A percentile compares a stretch with the other conserved stretches of the same genome.
Evolutionary conservation across 2,797 vertebrate genomes (phyloP).

Genomic region (Siniperca undulata): DNA sequence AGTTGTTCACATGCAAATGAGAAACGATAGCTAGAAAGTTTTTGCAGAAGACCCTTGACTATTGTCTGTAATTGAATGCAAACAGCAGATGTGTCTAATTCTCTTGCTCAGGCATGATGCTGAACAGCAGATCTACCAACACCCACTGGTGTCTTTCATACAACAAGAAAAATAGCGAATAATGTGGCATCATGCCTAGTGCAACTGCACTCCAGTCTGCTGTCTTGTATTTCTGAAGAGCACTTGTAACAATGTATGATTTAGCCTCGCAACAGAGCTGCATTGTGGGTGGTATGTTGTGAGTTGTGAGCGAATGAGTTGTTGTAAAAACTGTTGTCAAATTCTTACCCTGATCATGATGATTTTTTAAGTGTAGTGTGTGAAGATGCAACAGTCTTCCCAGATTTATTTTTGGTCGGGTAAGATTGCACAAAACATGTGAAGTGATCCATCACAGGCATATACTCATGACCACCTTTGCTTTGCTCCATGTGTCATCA

Average conservation of each 20-base stretch:
- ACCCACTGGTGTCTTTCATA: neutral
- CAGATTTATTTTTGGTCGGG: slow-evolving; percentile 10
- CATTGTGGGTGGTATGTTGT: slow-evolving; percentile 19
- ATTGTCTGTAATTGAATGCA: neutral
- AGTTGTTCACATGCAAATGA: too few species aligned
- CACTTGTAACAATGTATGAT: neutral
- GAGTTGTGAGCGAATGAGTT: neutral
- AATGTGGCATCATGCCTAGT: neutral
- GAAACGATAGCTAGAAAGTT: neutral
- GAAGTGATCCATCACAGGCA: slow-evolving; percentile 13
- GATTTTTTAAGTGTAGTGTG: neutral
- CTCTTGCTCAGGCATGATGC: neutral
- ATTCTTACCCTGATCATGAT: neutral
- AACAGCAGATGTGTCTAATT: neutral
- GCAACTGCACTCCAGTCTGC: neutral
- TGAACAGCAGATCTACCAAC: neutral
- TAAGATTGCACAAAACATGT: slow-evolving; percentile 8
- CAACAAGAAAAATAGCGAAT: neutral
- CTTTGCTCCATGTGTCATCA: slow-evolving; percentile 7
- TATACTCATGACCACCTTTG: slow-evolving; percentile 6
- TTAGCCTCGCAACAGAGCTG: neutral
- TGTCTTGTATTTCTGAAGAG: neutral
- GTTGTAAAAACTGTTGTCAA: slow-evolving; percentile 1
- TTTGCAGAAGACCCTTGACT: neutral
- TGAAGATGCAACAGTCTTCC: neutral